Conservation (phyloP, 2,888 invertebrate species). For the Cylloceria caligata region DNA sequence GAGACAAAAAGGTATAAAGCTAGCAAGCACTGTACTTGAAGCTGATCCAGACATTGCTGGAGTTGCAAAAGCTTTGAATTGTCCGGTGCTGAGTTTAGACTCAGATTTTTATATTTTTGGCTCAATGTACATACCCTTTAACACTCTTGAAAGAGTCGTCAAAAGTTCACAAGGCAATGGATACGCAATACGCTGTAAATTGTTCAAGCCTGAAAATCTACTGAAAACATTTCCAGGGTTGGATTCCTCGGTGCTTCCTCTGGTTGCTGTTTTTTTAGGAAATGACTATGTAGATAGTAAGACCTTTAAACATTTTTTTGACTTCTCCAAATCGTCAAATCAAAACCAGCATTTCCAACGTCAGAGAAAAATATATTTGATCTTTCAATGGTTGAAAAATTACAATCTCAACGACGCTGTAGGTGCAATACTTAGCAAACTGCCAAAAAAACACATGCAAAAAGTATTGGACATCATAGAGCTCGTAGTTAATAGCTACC, state of each 20-base stretch:
- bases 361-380: constrained; percentile 89
- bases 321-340: constrained; percentile 86
- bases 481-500: constrained; percentile 88
- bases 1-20: constrained; percentile 87
- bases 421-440: constrained; percentile 87
- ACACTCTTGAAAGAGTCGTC: constrained; percentile 86
- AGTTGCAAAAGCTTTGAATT: constrained; percentile 90
- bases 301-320: constrained; percentile 90
- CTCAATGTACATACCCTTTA: constrained; percentile 92
- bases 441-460: constrained; percentile 86
- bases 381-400: constrained; percentile 91
- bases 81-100: constrained; percentile 96
- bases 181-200: constrained; percentile 88
- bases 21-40: constrained; percentile 93
- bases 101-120: constrained; percentile 97
- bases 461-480: constrained; percentile 87
- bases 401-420: constrained; percentile 90
- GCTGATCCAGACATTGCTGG: constrained; percentile 96
- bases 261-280: constrained; percentile 93
- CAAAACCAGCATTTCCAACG: constrained; percentile 85
- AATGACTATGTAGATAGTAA: constrained; percentile 93
- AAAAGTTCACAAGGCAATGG: constrained; percentile 72
- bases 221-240: constrained; percentile 88
- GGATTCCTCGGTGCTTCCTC: constrained; percentile 89
- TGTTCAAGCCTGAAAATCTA: constrained; percentile 91